Percentiles rank a stretch among this genome's conserved stretches.
phyloP scores from a whole-genome alignment of 2,797 vertebrate species.

The Podarcis lilfordi region DNA sequence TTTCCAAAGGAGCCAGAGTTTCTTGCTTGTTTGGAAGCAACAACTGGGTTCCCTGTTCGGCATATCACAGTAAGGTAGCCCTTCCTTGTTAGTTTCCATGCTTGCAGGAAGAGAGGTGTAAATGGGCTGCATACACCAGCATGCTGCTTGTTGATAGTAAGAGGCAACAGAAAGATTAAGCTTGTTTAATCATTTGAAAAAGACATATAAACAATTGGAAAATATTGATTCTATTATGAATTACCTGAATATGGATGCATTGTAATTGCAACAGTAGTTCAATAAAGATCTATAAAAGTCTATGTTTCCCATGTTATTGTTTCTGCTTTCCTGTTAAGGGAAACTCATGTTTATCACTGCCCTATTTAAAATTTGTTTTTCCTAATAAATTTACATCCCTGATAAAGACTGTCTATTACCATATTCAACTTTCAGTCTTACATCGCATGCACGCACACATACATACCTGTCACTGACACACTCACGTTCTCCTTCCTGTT shows the following conservation, averaged over 20 bases:
- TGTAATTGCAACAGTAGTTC: not conserved
- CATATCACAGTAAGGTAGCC: not conserved
- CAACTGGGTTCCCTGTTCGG: not conserved
- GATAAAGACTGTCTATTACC: not conserved
- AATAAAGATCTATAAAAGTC: not conserved
- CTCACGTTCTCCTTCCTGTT: not conserved
- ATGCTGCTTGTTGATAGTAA: not conserved
- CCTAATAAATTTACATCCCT: not conserved
- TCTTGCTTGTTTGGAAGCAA: not conserved
- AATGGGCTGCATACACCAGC: not conserved
- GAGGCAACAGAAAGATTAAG: not conserved
- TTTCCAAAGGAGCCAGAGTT: not conserved
- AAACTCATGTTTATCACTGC: not conserved
- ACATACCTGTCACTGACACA: not conserved
- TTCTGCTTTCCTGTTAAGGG: not conserved
- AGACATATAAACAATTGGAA: not conserved
- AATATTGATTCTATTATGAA: not conserved
- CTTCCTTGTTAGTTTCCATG: not conserved
- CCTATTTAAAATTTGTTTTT: not conserved
- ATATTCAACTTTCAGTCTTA: slow-evolving; percentile 30
- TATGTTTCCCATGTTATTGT: not conserved
- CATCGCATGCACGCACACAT: slow-evolving; percentile 24
- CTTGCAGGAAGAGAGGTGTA: too few relatives aligned
- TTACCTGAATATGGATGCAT: not conserved
- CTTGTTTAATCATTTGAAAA: not conserved